Conservation (phyloP, 2,888 invertebrate species). For the Hyles lineata region DNA sequence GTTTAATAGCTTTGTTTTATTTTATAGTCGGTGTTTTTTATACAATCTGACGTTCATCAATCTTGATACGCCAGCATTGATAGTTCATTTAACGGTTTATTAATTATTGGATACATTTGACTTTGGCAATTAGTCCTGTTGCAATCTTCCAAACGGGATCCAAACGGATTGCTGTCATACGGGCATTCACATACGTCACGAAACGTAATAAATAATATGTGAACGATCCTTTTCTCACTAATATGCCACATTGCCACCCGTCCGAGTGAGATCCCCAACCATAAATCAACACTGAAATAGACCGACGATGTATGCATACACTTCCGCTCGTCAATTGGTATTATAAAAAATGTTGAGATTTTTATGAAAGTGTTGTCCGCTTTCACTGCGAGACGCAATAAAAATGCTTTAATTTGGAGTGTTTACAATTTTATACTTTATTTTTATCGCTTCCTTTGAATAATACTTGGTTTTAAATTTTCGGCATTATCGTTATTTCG, state of each 20-base stretch:
- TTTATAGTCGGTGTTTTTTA: background rate
- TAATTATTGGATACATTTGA: constrained; percentile 4
- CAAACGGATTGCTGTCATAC: constrained; percentile 24
- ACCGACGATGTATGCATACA: constrained; percentile 61
- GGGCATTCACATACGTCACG: constrained; percentile 47
- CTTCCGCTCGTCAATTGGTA: constrained; percentile 73
- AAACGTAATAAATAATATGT: constrained; percentile 69
- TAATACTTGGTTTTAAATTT: constrained; percentile 47
- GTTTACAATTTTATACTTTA: constrained; percentile 45
- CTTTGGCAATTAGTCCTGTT: constrained; percentile 1
- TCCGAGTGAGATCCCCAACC: constrained; percentile 61
- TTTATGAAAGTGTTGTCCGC: constrained; percentile 59
- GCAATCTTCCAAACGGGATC: constrained; percentile 7
- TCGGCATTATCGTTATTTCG: background rate
- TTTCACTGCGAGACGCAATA: constrained; percentile 44
- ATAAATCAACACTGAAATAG: constrained; percentile 82
- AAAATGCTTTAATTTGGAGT: constrained; percentile 47
- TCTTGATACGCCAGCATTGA: constrained; percentile 4
- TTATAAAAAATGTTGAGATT: constrained; percentile 63
- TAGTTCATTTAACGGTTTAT: background rate
- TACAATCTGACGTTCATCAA: background rate
- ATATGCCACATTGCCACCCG: constrained; percentile 72
- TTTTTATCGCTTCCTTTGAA: constrained; percentile 52
- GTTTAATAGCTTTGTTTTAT: too few relatives aligned
- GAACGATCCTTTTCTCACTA: constrained; percentile 70